Percentiles rank a stretch among this genome's conserved stretches.
Evolutionary conservation across 1,140 invertebrate species (phyloP).

Genomic region (Diplogasteroides magnus): DNA sequence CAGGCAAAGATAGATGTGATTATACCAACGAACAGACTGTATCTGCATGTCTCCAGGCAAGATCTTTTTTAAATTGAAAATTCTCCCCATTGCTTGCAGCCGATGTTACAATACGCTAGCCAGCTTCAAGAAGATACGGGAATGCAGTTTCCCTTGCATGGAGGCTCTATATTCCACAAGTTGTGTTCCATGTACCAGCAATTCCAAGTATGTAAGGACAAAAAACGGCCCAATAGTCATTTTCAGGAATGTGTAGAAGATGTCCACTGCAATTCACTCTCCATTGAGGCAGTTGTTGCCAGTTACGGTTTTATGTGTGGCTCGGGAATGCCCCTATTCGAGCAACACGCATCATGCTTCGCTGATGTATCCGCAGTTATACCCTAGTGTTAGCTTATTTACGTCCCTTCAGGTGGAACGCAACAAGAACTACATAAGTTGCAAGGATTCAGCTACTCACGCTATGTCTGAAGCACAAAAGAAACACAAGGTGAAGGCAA

Average conservation of each 20-base stretch:
- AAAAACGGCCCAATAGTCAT: neutral
- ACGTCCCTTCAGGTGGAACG: slow-evolving; percentile 25
- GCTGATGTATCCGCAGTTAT: slow-evolving; percentile 19
- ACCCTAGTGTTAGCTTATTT: neutral
- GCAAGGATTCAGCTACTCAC: slow-evolving; percentile 32
- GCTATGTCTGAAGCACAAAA: slow-evolving; percentile 32
- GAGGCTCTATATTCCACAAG: slow-evolving; percentile 30
- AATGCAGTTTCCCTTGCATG: slow-evolving; percentile 36
- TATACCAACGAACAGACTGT: neutral
- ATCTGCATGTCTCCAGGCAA: neutral
- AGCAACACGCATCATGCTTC: slow-evolving; percentile 34
- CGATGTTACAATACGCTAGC: slow-evolving; percentile 35
- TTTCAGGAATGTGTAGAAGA: slow-evolving; percentile 29
- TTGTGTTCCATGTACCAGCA: slow-evolving; percentile 30
- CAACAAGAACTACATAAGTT: slow-evolving; percentile 32
- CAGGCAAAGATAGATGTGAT: neutral
- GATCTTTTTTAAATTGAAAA: neutral
- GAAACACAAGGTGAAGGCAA: neutral
- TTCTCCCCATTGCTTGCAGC: slow-evolving; percentile 18
- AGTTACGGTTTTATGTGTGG: slow-evolving; percentile 38
- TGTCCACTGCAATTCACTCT: slow-evolving; percentile 26
- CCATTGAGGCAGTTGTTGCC: slow-evolving; percentile 33
- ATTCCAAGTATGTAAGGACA: slow-evolving; percentile 30
- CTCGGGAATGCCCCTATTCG: slow-evolving; percentile 28
- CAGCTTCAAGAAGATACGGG: slow-evolving; percentile 35